Evolutionary conservation across 2,888 invertebrate species (phyloP).

Genomic region (Deilephila elpenor): DNA sequence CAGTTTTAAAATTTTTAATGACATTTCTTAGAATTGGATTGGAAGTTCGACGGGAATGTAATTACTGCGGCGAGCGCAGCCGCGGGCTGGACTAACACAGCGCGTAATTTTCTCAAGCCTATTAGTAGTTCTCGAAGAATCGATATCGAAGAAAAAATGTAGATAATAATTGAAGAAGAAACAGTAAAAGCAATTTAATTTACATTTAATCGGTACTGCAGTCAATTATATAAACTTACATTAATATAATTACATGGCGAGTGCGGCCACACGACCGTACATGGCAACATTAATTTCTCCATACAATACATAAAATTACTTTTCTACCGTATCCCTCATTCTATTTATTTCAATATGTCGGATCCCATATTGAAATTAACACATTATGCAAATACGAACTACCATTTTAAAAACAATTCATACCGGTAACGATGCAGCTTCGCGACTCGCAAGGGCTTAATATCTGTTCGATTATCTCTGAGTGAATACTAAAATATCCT

Average conservation of each 20-base stretch:
- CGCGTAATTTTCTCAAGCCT: constrained; percentile 12
- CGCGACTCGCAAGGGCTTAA: neutral
- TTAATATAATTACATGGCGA: constrained; percentile 18
- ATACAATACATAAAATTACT: neutral
- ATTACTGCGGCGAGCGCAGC: neutral
- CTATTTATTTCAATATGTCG: neutral
- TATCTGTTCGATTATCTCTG: neutral
- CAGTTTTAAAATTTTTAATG: neutral
- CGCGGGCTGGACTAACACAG: constrained; percentile 5
- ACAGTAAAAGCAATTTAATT: constrained; percentile 20
- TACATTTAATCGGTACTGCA: constrained; percentile 14
- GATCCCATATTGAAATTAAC: neutral
- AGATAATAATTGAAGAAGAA: constrained; percentile 16
- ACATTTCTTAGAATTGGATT: neutral
- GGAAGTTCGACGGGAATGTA: no score
- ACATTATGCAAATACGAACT: neutral
- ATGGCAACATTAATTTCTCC: neutral
- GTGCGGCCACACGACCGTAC: neutral
- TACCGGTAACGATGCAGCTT: neutral
- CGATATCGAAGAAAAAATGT: constrained; percentile 13
- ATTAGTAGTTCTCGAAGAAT: constrained; percentile 14
- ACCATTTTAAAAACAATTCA: neutral
- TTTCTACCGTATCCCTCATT: neutral
- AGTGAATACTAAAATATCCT: neutral
- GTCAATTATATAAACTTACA: constrained; percentile 18